phyloP scores from a whole-genome alignment of 2,113 vertebrate species.

The Otocyon megalotis region DNA sequence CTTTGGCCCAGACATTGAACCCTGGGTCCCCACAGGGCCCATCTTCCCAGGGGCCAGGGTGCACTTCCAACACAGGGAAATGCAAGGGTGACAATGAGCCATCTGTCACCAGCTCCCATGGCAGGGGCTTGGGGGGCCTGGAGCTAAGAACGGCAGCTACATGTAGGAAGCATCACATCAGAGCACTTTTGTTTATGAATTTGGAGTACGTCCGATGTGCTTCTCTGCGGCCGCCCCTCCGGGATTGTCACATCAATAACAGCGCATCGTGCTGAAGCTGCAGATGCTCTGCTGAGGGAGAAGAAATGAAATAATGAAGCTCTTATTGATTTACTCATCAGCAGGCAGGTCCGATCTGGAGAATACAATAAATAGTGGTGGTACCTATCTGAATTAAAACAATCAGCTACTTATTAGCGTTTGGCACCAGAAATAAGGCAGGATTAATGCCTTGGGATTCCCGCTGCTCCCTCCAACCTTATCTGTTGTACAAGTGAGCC shows the following conservation, averaged over 20 bases:
- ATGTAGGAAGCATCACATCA: accelerated
- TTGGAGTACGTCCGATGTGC: accelerated
- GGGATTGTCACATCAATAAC: accelerated
- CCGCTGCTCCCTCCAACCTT: conserved; percentile 75
- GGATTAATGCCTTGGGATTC: conserved; percentile 79
- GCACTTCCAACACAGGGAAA: not conserved
- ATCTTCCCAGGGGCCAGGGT: not conserved
- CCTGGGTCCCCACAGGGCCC: not conserved
- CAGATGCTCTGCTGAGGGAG: accelerated
- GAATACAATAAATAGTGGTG: conserved; percentile 27
- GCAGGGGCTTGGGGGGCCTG: not conserved
- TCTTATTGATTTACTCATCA: not conserved
- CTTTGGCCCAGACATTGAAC: not conserved
- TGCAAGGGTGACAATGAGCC: not conserved
- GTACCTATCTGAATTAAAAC: not conserved
- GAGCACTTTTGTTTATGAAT: not conserved
- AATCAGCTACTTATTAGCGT: not conserved
- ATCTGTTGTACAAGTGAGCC: conserved; percentile 73
- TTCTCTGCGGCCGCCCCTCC: accelerated
- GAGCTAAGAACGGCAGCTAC: not conserved
- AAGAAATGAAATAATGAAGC: not conserved
- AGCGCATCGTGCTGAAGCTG: not conserved
- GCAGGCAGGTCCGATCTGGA: not conserved
- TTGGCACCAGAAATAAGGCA: conserved; percentile 63
- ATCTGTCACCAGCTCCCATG: accelerated